Evolutionary conservation across 2,113 vertebrate species (phyloP).

Genomic region (Erinaceus europaeus): DNA sequence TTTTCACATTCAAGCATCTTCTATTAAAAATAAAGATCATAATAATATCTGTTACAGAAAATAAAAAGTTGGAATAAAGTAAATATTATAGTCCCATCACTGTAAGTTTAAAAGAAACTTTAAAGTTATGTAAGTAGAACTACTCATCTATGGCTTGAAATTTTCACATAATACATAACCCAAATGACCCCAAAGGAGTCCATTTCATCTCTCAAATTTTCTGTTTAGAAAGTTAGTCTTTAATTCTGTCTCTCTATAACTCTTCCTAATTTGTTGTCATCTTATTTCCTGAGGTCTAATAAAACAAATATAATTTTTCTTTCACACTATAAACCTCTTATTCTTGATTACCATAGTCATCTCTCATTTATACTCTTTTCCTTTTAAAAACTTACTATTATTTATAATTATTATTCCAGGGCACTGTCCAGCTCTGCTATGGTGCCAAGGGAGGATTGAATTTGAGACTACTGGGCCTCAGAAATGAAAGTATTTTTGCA

Average conservation of each 20-base stretch:
- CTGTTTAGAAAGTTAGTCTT: background rate
- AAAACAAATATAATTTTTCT: slow-evolving; percentile 6
- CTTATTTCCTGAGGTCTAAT: background rate
- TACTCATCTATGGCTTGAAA: background rate
- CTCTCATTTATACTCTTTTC: background rate
- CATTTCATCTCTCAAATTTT: slow-evolving; percentile 19
- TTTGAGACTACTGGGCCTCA: too few species aligned
- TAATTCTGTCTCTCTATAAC: slow-evolving; percentile 18
- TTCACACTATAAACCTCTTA: background rate
- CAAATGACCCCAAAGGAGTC: background rate
- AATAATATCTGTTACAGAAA: slow-evolving; percentile 58
- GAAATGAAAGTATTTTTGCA: too few species aligned
- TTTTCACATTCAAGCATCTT: slow-evolving; percentile 83
- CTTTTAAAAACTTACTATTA: too few species aligned
- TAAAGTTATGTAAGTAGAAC: background rate
- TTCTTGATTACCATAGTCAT: background rate
- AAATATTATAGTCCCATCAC: background rate
- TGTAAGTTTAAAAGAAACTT: background rate
- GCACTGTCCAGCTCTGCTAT: too few species aligned
- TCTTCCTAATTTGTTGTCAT: background rate
- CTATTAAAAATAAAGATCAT: slow-evolving; percentile 52
- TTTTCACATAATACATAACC: background rate
- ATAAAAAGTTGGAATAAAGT: slow-evolving; percentile 26
- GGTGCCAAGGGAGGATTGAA: too few species aligned
- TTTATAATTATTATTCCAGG: too few species aligned